Conservation (phyloP, 2,888 invertebrate genomes). For the Cephus sareptanus region DNA sequence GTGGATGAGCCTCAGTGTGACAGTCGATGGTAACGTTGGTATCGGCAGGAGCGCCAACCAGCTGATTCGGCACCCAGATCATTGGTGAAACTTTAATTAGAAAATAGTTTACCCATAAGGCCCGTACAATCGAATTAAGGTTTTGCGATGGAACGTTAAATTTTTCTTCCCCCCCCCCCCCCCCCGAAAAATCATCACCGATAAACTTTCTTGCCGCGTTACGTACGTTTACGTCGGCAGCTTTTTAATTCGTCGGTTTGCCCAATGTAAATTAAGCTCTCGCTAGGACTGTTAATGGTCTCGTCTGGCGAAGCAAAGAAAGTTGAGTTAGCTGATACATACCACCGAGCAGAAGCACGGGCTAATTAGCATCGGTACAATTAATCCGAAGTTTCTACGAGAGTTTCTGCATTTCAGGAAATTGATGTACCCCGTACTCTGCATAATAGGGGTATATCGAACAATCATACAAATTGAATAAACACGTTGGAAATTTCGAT, state of each 20-base stretch:
- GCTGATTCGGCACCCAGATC: constrained; percentile 95
- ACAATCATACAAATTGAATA: neutral
- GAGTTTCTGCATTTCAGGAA: constrained; percentile 29
- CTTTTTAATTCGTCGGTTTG: neutral
- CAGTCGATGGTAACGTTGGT: constrained; percentile 94
- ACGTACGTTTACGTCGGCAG: neutral
- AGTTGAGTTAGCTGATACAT: neutral
- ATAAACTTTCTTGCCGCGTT: neutral
- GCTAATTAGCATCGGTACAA: constrained; percentile 57
- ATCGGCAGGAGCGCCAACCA: constrained; percentile 90
- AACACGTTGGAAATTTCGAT: neutral
- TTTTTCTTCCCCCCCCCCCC: too few species aligned
- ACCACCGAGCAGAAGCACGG: constrained; percentile 46
- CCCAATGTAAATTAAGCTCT: neutral
- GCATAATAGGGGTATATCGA: neutral
- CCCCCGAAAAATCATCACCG: neutral
- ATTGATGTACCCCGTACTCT: constrained; percentile 5
- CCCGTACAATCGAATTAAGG: neutral
- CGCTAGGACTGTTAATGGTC: neutral
- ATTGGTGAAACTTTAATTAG: constrained; percentile 84
- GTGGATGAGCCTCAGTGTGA: constrained; percentile 91
- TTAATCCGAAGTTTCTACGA: constrained; percentile 57
- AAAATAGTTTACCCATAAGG: constrained; percentile 18
- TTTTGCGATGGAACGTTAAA: neutral
- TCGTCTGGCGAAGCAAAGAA: neutral